Percentiles rank a stretch among this genome's conserved stretches.
phyloP scores from a whole-genome alignment of 2,113 vertebrate species.

The Lagopus leucura region DNA sequence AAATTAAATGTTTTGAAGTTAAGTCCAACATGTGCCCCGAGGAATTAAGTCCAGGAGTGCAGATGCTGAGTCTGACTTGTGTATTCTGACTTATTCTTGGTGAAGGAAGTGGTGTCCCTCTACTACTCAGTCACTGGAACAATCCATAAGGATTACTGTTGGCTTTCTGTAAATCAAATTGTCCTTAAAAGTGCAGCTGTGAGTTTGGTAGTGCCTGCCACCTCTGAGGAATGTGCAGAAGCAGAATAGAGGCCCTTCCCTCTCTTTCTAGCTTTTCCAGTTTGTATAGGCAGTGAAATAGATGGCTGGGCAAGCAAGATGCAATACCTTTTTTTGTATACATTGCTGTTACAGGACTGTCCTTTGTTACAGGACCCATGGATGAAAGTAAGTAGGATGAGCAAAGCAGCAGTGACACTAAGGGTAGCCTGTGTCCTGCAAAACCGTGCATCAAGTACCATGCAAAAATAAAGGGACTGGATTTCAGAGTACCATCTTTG shows the following conservation, averaged over 20 bases:
- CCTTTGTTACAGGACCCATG: background rate
- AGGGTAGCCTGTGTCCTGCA: background rate
- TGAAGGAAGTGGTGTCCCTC: background rate
- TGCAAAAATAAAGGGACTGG: background rate
- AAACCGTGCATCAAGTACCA: background rate
- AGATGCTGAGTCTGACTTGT: background rate
- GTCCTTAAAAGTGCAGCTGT: background rate
- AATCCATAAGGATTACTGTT: rapidly evolving
- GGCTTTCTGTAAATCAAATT: background rate
- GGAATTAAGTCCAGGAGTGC: background rate
- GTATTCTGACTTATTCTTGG: background rate
- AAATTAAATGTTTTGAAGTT: background rate
- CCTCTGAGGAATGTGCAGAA: background rate
- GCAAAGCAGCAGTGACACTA: background rate
- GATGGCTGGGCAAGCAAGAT: background rate
- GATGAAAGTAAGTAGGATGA: background rate
- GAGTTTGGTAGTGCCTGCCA: background rate
- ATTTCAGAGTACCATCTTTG: background rate
- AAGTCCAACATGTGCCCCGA: background rate
- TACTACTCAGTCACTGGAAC: background rate
- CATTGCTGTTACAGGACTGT: background rate
- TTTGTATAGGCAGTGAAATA: background rate
- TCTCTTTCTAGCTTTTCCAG: background rate
- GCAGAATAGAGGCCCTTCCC: background rate
- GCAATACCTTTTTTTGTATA: background rate